phyloP scores from a whole-genome alignment of 2,888 invertebrate genomes.

The Junonia oenone region DNA sequence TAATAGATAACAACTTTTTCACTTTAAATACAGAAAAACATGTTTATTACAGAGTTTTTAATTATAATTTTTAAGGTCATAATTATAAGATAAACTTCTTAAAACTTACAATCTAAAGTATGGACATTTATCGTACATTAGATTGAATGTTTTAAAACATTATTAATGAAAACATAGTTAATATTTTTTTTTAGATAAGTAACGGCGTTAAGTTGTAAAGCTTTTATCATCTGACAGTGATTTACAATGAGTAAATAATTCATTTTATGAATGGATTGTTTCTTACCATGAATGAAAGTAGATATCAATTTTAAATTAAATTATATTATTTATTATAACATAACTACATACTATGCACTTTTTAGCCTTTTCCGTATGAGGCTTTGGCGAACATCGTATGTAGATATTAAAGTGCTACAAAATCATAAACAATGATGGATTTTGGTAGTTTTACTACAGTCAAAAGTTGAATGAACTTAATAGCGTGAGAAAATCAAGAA shows the following conservation, averaged over 20 bases:
- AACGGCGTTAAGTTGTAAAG: not conserved
- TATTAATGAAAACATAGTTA: too few species aligned
- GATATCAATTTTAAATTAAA: not conserved
- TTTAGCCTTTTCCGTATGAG: not conserved
- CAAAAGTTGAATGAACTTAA: constrained; percentile 45
- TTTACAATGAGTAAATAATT: not conserved
- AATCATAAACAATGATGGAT: not conserved
- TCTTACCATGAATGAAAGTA: not conserved
- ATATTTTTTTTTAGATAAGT: too few species aligned
- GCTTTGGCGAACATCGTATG: too few species aligned
- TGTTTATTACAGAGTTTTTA: too few species aligned
- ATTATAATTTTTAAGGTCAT: too few species aligned
- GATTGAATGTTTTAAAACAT: too few species aligned
- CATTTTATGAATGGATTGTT: not conserved
- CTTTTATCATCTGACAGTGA: not conserved
- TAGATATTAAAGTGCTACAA: not conserved
- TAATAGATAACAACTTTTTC: too few species aligned
- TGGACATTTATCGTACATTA: too few species aligned
- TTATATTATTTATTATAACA: not conserved
- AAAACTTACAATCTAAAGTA: too few species aligned
- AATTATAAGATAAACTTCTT: too few species aligned
- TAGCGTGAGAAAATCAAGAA: constrained; percentile 24
- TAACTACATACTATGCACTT: not conserved
- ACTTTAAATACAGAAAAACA: too few species aligned
- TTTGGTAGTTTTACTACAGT: not conserved